Base-by-base conservation (phyloP, 2,797 vertebrate genomes). In the Sciaenops ocellatus region DNA sequence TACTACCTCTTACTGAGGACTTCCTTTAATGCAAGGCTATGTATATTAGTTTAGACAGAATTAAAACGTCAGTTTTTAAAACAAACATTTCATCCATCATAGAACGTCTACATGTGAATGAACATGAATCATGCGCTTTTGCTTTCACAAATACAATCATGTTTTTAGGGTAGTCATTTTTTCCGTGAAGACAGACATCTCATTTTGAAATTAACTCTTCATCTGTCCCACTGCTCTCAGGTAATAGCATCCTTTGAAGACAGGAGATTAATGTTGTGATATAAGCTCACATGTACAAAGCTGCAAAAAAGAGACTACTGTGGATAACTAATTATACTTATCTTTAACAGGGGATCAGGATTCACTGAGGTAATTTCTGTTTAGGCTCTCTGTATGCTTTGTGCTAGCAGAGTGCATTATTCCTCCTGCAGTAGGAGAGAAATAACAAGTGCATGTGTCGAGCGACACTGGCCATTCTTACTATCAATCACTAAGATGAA, bases 251-350 rank as follows among this genome's bases (percentile, higher is more conserved):
- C 72, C 63, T 73, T 80, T 89, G 76, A 85, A 78, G 68, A 65
- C 26, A 63, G 63, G 22, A 70, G 83, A 89, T 84, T 67, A 78
- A 86, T 68, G 66, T 59, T 78, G 61, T 69, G 74, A 86, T 80
- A 80, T 30, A 28, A 69, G 72, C 73, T 64, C 26, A 72, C 54
- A 51, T 60, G 67, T 73, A 73, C 62, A 78, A 75, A 76, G 59
- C 77, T 61, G 62, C 55, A 70, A 68, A 55, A 76, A 82, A 57
- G 65, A 8, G 34, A 77, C 71, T 50, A n/a, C 68, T 80, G 82
- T 59, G 64, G 69, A 69, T 83, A 65, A 79, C 74, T 90, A 87
- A 89, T 86, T 85, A 86, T 81, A 75, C 55, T 87, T 83, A 86
- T 86, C 80, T 78, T 66, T 62, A 83, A 80, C 70, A 34, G 54